phyloP scores from a whole-genome alignment of 2,888 invertebrate genomes.

The Bembecia ichneumoniformis region DNA sequence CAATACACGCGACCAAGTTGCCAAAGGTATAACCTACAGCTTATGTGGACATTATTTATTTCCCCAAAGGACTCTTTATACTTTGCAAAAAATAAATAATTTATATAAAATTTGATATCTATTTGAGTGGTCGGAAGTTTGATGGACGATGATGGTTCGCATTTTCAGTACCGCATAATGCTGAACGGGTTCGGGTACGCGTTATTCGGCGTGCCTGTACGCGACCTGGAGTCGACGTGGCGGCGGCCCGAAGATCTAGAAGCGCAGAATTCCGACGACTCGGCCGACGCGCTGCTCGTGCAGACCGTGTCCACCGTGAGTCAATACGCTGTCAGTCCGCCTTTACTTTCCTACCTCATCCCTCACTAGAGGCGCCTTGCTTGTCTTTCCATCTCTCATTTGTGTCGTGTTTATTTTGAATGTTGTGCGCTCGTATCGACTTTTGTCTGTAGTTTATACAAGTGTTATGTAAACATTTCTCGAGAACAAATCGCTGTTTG shows the following conservation, averaged over 20 bases:
- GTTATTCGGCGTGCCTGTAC: slow-evolving; percentile 81
- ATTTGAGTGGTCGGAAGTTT: too few species aligned
- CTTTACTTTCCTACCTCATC: slow-evolving; percentile 22
- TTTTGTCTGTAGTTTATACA: too few species aligned
- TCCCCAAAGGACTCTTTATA: too few species aligned
- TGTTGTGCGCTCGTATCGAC: not conserved
- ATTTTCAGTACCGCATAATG: slow-evolving; percentile 84
- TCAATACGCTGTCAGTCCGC: slow-evolving; percentile 57
- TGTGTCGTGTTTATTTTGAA: not conserved
- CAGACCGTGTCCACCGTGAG: slow-evolving; percentile 75
- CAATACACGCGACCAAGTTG: slow-evolving; percentile 80
- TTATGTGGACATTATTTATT: too few species aligned
- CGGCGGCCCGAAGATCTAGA: slow-evolving; percentile 72
- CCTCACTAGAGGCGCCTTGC: not conserved
- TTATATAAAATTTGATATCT: too few species aligned
- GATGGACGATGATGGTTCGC: too few species aligned
- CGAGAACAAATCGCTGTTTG: too few species aligned
- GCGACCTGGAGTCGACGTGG: slow-evolving; percentile 82
- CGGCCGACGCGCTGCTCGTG: slow-evolving; percentile 68
- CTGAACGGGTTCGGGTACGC: slow-evolving; percentile 87
- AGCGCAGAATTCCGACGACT: slow-evolving; percentile 56
- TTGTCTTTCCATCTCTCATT: slow-evolving; percentile 8
- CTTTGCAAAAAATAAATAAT: too few species aligned
- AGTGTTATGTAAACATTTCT: too few species aligned
- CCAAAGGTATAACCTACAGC: slow-evolving; percentile 76